Conservation (phyloP, 1,140 invertebrate genomes). For the Pseudomyrmex pallidus region DNA sequence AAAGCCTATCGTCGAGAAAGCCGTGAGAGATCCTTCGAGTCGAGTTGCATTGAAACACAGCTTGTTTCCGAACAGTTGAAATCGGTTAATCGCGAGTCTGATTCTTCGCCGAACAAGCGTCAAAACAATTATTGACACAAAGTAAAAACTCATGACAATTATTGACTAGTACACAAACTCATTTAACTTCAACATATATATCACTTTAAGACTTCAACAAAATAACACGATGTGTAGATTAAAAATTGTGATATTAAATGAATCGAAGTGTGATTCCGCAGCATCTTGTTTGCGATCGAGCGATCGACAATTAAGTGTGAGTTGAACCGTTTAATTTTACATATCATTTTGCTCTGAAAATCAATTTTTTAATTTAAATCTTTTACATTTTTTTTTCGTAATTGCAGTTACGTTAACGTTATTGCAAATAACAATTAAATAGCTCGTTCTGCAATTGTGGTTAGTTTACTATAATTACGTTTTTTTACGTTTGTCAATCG, state of each 20-base stretch:
- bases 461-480: constrained; percentile 26
- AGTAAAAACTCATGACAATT: too few species aligned
- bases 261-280: not conserved
- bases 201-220: not conserved
- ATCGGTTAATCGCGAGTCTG: not conserved
- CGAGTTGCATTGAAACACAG: constrained; percentile 9
- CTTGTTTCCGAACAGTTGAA: not conserved
- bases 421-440: not conserved
- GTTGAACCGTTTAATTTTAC: not conserved
- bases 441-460: not conserved
- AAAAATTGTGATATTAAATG: not conserved
- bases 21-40: constrained; percentile 52
- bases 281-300: not conserved
- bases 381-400: too few species aligned
- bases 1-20: constrained; percentile 60
- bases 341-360: not conserved
- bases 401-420: not conserved
- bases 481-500: constrained; percentile 45
- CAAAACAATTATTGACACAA: too few species aligned
- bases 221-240: not conserved
- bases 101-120: not conserved
- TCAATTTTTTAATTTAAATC: too few species aligned
- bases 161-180: too few species aligned
- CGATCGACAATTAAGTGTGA: constrained; percentile 4
- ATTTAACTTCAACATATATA: too few species aligned